phyloP scores from a whole-genome alignment of 1,140 invertebrate genomes.

The Dolichoris vasculosae region DNA sequence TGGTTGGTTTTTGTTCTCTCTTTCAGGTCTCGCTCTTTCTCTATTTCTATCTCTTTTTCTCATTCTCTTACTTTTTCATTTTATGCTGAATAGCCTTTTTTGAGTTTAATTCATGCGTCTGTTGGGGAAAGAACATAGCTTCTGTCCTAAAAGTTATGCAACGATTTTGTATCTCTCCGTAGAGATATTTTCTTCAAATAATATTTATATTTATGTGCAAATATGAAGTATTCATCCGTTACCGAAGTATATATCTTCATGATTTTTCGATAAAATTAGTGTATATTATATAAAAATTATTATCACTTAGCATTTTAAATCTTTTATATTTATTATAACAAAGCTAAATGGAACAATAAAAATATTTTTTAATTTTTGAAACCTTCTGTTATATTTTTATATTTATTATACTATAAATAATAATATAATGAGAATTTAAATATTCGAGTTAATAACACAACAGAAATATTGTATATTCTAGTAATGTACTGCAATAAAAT shows the following conservation, averaged over 20 bases:
- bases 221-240: not conserved
- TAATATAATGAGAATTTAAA: no score
- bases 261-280: no score
- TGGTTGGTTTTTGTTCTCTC: not conserved
- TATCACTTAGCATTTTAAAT: no score
- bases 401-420: no score
- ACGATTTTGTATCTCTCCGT: not conserved
- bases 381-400: no score
- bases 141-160: not conserved
- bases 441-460: no score
- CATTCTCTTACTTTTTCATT: not conserved
- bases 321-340: no score
- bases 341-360: no score
- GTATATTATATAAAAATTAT: no score
- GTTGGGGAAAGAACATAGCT: conserved; percentile 14
- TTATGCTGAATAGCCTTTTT: conserved; percentile 7
- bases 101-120: conserved; percentile 43
- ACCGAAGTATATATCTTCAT: no score
- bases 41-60: not conserved
- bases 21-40: not conserved
- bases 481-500: not conserved
- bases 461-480: not conserved
- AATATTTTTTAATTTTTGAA: no score
- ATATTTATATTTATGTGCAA: conserved; percentile 30
- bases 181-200: not conserved